Conservation (phyloP, 2,888 invertebrate species). For the Campoletis raptor region DNA sequence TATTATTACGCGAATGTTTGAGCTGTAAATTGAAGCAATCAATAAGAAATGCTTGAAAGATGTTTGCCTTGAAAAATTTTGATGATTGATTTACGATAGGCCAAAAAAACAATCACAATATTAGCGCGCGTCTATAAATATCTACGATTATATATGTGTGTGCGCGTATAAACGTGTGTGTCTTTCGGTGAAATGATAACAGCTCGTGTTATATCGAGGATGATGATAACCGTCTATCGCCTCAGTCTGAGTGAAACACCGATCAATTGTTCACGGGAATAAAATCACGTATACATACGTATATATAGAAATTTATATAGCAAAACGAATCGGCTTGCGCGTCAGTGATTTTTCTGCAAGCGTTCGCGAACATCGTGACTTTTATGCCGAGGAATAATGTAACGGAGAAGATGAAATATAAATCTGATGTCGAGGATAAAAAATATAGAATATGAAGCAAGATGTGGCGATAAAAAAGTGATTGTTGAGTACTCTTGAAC, state of each 20-base stretch:
- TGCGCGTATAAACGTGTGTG: neutral
- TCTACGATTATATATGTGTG: neutral
- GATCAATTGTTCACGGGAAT: conserved; percentile 39
- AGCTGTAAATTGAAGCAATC: neutral
- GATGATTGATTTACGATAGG: conserved; percentile 6
- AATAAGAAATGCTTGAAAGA: conserved; percentile 29
- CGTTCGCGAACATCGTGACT: neutral
- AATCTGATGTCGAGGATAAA: neutral
- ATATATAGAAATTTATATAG: neutral
- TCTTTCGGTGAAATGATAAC: conserved; percentile 43
- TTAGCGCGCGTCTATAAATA: neutral
- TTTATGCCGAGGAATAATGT: neutral
- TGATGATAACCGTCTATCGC: conserved; percentile 34
- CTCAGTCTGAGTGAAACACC: conserved; percentile 44
- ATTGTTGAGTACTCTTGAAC: neutral
- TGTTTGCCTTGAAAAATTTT: neutral
- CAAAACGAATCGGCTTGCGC: neutral
- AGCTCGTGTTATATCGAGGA: conserved; percentile 17
- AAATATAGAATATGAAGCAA: neutral
- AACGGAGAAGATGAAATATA: neutral
- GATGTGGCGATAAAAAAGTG: neutral
- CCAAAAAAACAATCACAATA: conserved; percentile 18
- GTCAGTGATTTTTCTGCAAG: conserved; percentile 11
- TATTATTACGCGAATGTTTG: conserved; percentile 7
- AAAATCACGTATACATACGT: neutral